Conservation (phyloP, 1,140 invertebrate species). For the Atta cephalotes region DNA sequence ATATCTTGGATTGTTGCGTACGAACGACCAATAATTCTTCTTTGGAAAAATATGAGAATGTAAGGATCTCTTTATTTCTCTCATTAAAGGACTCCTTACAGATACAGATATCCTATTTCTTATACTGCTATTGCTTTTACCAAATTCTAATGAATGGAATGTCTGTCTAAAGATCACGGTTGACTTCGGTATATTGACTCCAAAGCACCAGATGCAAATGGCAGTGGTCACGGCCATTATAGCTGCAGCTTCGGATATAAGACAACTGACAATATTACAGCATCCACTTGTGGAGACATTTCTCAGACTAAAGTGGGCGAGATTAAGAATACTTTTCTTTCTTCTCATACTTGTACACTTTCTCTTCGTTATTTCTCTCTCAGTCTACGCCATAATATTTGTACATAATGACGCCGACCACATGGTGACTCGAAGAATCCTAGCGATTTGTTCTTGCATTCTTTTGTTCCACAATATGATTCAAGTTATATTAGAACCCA, state of each 20-base stretch:
- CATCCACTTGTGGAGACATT: slow-evolving; percentile 86
- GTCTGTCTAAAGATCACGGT: slow-evolving; percentile 69
- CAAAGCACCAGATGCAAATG: slow-evolving; percentile 78
- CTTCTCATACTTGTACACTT: slow-evolving; percentile 82
- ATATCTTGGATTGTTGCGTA: slow-evolving; percentile 61
- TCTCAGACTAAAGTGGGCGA: slow-evolving; percentile 85
- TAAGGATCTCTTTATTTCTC: slow-evolving; percentile 16
- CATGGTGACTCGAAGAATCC: background rate
- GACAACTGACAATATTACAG: slow-evolving; percentile 79
- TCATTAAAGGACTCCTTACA: background rate
- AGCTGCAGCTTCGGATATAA: slow-evolving; percentile 62
- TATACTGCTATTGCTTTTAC: background rate
- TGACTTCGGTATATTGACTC: slow-evolving; percentile 76
- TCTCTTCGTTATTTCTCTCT: slow-evolving; percentile 72
- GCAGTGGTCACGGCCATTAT: slow-evolving; percentile 77
- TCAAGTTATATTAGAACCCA: slow-evolving; percentile 61
- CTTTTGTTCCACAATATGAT: slow-evolving; percentile 47
- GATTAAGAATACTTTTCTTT: slow-evolving; percentile 83
- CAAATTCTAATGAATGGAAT: slow-evolving; percentile 7
- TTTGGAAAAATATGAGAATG: slow-evolving; percentile 59
- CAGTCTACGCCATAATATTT: slow-evolving; percentile 58
- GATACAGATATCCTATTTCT: background rate
- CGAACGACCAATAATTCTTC: background rate
- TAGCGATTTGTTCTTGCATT: slow-evolving; percentile 24
- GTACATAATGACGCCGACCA: background rate